Evolutionary conservation across 2,113 vertebrate species (phyloP), one percentile per base, ranked within the genome.

Genomic region (Poeciliopsis prolifica): DNA sequence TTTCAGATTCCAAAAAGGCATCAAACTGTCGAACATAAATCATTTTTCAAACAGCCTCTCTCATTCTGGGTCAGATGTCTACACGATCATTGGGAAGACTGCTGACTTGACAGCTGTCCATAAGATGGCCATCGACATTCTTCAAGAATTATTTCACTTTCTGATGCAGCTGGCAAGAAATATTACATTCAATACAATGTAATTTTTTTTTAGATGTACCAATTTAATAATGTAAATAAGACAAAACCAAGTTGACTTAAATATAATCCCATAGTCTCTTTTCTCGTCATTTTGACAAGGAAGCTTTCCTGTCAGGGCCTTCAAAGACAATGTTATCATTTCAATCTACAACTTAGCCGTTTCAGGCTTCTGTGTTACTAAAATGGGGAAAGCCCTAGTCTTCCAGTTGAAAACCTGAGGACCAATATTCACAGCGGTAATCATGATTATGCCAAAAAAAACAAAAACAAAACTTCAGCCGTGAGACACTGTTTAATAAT

Each of bases 361-460:
- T 58, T n/a, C 22, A 24, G 22, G 24, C 2, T 54, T 19, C 5
- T 17, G 7, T n/a, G 51, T 58, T 24, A n/a, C 6, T 58, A 58
- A 48, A 58, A 58, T 10, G 22, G 51, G 51, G 24, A 58, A n/a
- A 58, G 51, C 24, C 51, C 24, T 24, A 3, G 22, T 58, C 3
- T 58, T 24, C 24, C 24, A n/a, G 9, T 10, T 51, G 8, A 17
- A 72, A 42, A 44, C 51, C 22, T 29, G 44, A 26, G 7, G 37
- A 61, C 2, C 31, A 6, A 19, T 44, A 67, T 74, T 24, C 28
- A 58, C 44, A 2, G 26, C 24, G 33, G 24, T 3, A 6, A 13
- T 26, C 62, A 76, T 64, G 66, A 9, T n/a, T 28, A 9, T 61
- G 54, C 66, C 69, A 79, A 33, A 19, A 75, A 60, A 13, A 54